Conservation (phyloP, 2,888 invertebrate genomes). For the Chorisops tibialis region DNA sequence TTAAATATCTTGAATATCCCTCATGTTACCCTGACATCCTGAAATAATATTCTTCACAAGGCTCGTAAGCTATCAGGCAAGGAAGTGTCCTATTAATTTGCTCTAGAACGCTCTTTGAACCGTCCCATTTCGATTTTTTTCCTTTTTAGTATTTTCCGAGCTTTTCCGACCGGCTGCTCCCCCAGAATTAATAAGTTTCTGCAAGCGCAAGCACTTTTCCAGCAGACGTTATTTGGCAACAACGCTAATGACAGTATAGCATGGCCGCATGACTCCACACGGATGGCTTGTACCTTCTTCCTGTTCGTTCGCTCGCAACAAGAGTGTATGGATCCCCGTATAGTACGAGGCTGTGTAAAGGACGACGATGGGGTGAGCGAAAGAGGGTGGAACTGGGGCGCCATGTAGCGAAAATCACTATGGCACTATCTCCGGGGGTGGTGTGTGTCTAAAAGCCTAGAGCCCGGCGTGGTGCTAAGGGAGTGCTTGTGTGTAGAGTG, state of each 20-base stretch:
- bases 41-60: too few relatives aligned
- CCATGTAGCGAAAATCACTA: constrained; percentile 24
- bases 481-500: constrained; percentile 16
- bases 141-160: too few relatives aligned
- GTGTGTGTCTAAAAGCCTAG: constrained; percentile 8
- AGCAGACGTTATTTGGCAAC: constrained; percentile 28
- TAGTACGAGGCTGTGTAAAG: too few relatives aligned
- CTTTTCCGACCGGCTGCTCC: neutral
- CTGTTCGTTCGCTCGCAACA: constrained; percentile 14
- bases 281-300: constrained; percentile 15
- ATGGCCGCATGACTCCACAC: constrained; percentile 19
- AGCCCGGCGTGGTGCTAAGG: neutral
- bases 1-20: too few relatives aligned
- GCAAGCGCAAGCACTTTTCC: neutral
- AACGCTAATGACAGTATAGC: constrained; percentile 21
- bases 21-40: too few relatives aligned
- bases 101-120: too few relatives aligned
- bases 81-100: too few relatives aligned
- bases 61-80: too few relatives aligned
- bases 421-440: constrained; percentile 12
- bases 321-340: constrained; percentile 21
- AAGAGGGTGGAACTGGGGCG: neutral
- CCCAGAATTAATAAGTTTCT: constrained; percentile 11
- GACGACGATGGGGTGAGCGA: too few relatives aligned
- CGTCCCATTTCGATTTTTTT: too few relatives aligned